Conservation (phyloP, 2,113 vertebrate species). For the Butorides virescens region DNA sequence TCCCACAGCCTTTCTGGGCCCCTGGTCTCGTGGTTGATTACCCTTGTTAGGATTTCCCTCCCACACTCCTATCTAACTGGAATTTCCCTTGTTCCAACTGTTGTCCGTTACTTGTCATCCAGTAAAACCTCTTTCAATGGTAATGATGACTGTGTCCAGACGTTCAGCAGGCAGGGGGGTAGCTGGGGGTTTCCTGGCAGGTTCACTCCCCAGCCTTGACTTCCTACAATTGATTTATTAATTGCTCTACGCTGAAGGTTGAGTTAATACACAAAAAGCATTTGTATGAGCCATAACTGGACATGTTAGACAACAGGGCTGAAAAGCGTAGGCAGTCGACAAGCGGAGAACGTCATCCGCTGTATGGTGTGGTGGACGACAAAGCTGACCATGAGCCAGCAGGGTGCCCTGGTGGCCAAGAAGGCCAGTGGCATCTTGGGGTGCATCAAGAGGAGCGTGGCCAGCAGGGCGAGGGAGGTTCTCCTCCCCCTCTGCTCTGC, state of each 20-base stretch:
- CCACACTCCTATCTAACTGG: neutral
- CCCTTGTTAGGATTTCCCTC: accelerated
- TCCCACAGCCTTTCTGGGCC: neutral
- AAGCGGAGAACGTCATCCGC: neutral
- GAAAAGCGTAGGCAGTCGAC: neutral
- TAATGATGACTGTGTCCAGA: neutral
- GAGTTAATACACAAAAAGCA: neutral
- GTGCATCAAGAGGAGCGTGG: too few relatives aligned
- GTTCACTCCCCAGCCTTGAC: neutral
- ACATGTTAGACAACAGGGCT: neutral
- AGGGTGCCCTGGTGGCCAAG: too few relatives aligned
- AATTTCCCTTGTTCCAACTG: neutral
- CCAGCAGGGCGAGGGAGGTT: too few relatives aligned
- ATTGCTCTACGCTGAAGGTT: neutral
- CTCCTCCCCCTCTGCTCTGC: too few relatives aligned
- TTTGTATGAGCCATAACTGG: neutral
- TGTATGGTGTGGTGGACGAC: too few relatives aligned
- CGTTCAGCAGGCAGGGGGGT: neutral
- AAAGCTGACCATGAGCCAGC: too few relatives aligned
- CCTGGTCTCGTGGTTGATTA: neutral
- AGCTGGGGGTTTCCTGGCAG: neutral
- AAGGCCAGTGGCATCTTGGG: too few relatives aligned
- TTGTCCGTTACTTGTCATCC: neutral
- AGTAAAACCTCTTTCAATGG: neutral
- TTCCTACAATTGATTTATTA: neutral